These are phyloP conservation scores for Melanogrammus aeglefinus DNA, from an alignment of 2,797 vertebrate genomes.

Conservation along the genomic window DNA sequence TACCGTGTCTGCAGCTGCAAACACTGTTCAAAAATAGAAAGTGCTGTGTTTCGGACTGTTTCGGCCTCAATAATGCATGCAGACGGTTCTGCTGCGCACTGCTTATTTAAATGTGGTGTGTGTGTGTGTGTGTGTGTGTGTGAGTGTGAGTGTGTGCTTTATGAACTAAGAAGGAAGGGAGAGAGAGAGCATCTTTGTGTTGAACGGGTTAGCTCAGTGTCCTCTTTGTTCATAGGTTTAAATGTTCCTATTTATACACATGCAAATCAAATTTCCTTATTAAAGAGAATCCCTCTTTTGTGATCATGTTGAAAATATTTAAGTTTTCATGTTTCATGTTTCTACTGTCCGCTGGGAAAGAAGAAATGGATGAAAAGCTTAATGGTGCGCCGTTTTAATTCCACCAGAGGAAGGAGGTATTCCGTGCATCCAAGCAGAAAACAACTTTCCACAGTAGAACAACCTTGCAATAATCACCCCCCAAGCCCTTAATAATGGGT, in stretches of 20 bases:
- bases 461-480: neutral
- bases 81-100: conserved; percentile 24
- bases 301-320: neutral
- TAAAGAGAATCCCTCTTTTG: neutral
- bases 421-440: neutral
- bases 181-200: neutral
- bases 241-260: neutral
- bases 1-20: conserved; percentile 6
- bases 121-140: no score
- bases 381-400: neutral
- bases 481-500: neutral
- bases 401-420: neutral
- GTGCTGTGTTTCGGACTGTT: conserved; percentile 19
- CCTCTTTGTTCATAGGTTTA: neutral
- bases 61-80: conserved; percentile 52
- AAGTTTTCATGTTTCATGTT: neutral
- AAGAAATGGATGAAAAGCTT: neutral
- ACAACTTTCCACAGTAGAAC: neutral
- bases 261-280: neutral
- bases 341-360: neutral
- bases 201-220: neutral
- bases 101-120: neutral
- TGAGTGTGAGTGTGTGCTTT: neutral
- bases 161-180: neutral
- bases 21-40: conserved; percentile 46